Evolutionary conservation across 2,113 vertebrate species (phyloP), one percentile per base, ranked within the genome.

Genomic region (Acanthisitta chloris): DNA sequence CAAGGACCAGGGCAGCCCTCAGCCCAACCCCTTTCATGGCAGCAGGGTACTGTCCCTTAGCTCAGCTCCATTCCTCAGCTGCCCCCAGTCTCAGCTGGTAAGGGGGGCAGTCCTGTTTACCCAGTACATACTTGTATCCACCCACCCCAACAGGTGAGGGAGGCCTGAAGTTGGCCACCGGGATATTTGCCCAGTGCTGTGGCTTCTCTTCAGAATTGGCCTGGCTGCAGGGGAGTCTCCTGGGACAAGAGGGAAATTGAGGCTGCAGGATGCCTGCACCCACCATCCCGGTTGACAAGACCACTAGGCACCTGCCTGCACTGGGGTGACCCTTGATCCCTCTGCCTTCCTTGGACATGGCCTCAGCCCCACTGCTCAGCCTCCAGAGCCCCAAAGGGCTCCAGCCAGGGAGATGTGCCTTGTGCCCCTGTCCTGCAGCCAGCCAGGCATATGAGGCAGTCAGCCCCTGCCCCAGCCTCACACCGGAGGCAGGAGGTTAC

Each of bases 171-270:
- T 48, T 10, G 2, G 57, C 65, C 0, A 0, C 67, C 1, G 4
- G 20, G 58, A 65, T 94, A 55, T 90, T 90, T 77, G 59, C 67
- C 65, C 70, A n/a, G 12, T 1, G 1, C 43, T 28, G 59, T 1
- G 1, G 64, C 81, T 64, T 89, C 90, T 81, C 81, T 43, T 61
- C 0, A 0, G 66, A 86, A 70, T 71, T 82, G 86, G 43, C 82
- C 29, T 0, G 0, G 5, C 12, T 4, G 0, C 79, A 23, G 20
- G 33, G 55, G 14, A 81, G 13, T 34, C 40, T 71, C 55, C 31
- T 0, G 0, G 38, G 45, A 81, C 49, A 55, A 67, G 51, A 38
- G 45, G 58, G 58, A 42, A 88, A 65, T 4, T 24, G 74, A 69
- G 58, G 81, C 59, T 78, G 38, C 3, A 3, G 73, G 26, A 31